A percentile compares a stretch with the other conserved stretches of the same genome.
Conservation (phyloP, 2,113 vertebrate genomes). For the Procavia capensis region DNA sequence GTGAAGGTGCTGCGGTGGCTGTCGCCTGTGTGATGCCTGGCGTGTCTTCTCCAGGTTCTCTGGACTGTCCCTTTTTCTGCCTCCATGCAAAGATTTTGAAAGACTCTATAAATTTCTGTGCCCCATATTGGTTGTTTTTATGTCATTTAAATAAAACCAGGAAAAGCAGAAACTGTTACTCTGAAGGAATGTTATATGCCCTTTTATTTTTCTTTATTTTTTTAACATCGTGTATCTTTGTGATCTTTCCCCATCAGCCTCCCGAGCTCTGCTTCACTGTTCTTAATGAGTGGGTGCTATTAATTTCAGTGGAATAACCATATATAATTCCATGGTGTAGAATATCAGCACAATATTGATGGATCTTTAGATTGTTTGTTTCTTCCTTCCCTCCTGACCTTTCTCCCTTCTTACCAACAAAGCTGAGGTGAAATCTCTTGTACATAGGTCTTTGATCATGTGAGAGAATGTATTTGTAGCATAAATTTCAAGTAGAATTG, state of each 20-base stretch:
- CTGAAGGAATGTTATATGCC: background rate
- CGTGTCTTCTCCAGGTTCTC: background rate
- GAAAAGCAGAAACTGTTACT: background rate
- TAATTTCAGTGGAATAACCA: background rate
- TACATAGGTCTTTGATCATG: background rate
- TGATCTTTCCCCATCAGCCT: background rate
- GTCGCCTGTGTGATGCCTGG: background rate
- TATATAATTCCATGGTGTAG: background rate
- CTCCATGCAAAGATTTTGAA: constrained; percentile 13
- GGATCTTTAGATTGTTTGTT: background rate
- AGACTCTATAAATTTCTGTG: background rate
- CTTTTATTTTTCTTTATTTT: background rate
- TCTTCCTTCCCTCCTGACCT: background rate
- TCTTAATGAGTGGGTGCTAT: background rate
- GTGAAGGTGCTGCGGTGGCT: background rate
- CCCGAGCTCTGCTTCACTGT: background rate
- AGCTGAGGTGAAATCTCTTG: background rate
- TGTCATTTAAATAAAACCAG: background rate
- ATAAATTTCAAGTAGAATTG: background rate
- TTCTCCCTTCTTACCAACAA: background rate
- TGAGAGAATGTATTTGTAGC: constrained; percentile 2
- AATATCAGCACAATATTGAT: background rate
- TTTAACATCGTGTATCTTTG: background rate
- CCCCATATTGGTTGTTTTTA: background rate
- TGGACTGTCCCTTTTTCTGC: background rate